phyloP scores from a whole-genome alignment of 1,140 invertebrate genomes.

The Druon quercuslanigerum region DNA sequence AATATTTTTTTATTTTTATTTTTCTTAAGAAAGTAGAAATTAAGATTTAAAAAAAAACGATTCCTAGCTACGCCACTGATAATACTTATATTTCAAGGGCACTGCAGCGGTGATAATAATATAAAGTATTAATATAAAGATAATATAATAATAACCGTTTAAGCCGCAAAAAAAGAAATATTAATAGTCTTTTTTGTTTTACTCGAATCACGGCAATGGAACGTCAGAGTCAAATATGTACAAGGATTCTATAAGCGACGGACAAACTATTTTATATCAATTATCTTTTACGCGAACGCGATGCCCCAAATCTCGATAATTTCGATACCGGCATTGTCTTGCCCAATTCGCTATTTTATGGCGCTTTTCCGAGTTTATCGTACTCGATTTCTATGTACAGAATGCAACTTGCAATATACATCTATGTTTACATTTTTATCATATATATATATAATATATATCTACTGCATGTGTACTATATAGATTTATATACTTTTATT shows the following conservation, averaged over 20 bases:
- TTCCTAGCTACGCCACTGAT: slow-evolving; percentile 27
- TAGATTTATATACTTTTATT: slow-evolving; percentile 36
- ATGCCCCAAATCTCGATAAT: neutral
- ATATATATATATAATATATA: slow-evolving; percentile 37
- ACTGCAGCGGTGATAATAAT: slow-evolving; percentile 25
- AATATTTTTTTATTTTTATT: neutral
- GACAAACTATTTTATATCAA: slow-evolving; percentile 9
- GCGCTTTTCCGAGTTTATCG: slow-evolving; percentile 1
- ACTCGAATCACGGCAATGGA: neutral
- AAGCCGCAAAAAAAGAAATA: slow-evolving; percentile 8
- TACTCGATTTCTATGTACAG: slow-evolving; percentile 13
- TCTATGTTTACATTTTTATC: slow-evolving; percentile 33
- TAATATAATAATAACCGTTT: slow-evolving; percentile 25
- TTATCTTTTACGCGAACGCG: neutral
- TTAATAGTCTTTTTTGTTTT: neutral
- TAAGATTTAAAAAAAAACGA: neutral
- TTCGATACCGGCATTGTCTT: slow-evolving; percentile 3
- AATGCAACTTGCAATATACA: slow-evolving; percentile 10
- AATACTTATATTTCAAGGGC: slow-evolving; percentile 29
- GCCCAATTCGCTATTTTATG: slow-evolving; percentile 10
- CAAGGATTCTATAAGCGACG: slow-evolving; percentile 14
- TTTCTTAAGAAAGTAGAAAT: slow-evolving; percentile 14
- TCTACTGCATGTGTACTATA: slow-evolving; percentile 33
- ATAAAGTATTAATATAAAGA: slow-evolving; percentile 15
- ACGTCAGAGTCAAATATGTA: neutral